Percentiles rank a stretch among this genome's conserved stretches.
Evolutionary conservation across 1,140 invertebrate genomes (phyloP).

Genomic region (Heliconius congener): DNA sequence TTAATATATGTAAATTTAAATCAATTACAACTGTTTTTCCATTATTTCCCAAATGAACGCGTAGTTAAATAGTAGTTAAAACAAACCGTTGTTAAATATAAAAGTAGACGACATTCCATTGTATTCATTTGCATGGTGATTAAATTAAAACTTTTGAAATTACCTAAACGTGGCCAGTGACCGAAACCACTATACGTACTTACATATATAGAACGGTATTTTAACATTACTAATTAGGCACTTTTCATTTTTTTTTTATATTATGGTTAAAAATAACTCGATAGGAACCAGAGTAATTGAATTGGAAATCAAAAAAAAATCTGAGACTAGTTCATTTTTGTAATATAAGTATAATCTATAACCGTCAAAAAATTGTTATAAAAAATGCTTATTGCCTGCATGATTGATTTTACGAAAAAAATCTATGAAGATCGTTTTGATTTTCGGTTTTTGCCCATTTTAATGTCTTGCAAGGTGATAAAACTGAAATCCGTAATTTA

Average conservation of each 20-base stretch:
- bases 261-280: not conserved
- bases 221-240: slow-evolving; percentile 16
- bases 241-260: not conserved
- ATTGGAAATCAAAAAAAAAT: not conserved
- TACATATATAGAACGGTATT: slow-evolving; percentile 21
- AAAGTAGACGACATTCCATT: slow-evolving; percentile 14
- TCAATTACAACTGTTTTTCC: slow-evolving; percentile 10
- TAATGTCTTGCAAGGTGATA: no score
- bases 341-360: not conserved
- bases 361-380: not conserved
- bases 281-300: not conserved
- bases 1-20: not conserved
- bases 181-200: slow-evolving; percentile 18
- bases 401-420: no score
- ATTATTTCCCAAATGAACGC: slow-evolving; percentile 4
- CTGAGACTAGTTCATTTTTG: not conserved
- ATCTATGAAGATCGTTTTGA: no score
- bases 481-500: no score
- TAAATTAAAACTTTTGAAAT: slow-evolving; percentile 22
- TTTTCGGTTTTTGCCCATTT: no score
- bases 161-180: slow-evolving; percentile 15
- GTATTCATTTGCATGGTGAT: slow-evolving; percentile 23
- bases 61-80: slow-evolving; percentile 3
- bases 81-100: slow-evolving; percentile 14
- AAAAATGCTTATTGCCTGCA: no score